phyloP scores from a whole-genome alignment of 2,888 invertebrate genomes.

The Drosophila differens region DNA sequence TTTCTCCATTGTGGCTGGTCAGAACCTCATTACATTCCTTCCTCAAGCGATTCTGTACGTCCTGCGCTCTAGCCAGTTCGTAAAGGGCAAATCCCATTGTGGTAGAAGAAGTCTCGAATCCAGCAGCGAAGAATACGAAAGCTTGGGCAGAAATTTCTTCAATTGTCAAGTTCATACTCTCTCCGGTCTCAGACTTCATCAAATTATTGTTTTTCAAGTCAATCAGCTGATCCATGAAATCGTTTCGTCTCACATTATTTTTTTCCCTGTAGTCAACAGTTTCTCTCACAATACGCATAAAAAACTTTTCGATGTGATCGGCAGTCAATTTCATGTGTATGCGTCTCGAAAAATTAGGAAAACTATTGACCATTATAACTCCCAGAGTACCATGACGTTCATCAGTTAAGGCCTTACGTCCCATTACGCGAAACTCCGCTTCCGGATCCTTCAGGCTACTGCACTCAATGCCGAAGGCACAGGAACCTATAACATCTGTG shows the following conservation, averaged over 20 bases:
- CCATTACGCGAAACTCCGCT: conserved; percentile 82
- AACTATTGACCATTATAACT: conserved; percentile 50
- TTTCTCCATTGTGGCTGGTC: conserved; percentile 78
- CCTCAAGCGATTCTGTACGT: conserved; percentile 85
- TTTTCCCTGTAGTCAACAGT: conserved; percentile 83
- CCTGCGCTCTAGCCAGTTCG: conserved; percentile 85
- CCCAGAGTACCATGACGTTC: conserved; percentile 36
- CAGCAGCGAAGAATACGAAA: conserved; percentile 86
- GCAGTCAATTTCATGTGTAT: conserved; percentile 65
- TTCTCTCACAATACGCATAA: conserved; percentile 79
- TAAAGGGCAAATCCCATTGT: conserved; percentile 86
- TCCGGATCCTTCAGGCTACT: conserved; percentile 84
- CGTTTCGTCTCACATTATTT: conserved; percentile 83
- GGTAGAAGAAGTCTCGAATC: conserved; percentile 86
- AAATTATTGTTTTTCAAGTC: conserved; percentile 77
- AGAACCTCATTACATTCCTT: conserved; percentile 84
- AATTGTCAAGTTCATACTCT: conserved; percentile 69
- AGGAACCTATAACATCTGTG: conserved; percentile 86
- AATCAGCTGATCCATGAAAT: conserved; percentile 86
- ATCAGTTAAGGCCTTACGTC: conserved; percentile 56
- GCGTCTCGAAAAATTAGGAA: conserved; percentile 58
- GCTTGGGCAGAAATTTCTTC: conserved; percentile 86
- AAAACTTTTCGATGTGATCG: conserved; percentile 77
- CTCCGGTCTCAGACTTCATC: conserved; percentile 30
- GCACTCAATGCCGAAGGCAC: conserved; percentile 86